These are phyloP conservation scores for Perca flavescens DNA, from an alignment of 2,113 vertebrate species.

Conservation along the genomic window DNA sequence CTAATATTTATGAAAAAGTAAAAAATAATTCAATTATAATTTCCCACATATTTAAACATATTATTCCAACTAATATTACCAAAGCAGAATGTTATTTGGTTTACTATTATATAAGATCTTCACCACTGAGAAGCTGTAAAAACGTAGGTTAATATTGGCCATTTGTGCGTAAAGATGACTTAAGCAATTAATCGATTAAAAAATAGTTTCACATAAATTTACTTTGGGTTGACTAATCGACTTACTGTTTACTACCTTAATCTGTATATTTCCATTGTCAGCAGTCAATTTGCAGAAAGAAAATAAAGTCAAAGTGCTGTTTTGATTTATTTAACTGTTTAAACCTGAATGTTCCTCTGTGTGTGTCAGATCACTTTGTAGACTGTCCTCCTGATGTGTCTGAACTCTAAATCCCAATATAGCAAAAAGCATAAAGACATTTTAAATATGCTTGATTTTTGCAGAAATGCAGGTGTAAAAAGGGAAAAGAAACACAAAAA, in stretches of 20 bases:
- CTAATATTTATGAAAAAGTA: too few species aligned
- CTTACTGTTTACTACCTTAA: neutral
- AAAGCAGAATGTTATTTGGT: too few species aligned
- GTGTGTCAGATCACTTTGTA: neutral
- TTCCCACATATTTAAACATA: too few species aligned
- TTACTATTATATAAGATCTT: neutral
- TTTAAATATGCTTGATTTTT: neutral
- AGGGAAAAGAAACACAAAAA: neutral
- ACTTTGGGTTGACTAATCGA: neutral
- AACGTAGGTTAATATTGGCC: neutral
- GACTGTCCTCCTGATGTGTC: neutral
- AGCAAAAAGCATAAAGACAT: neutral
- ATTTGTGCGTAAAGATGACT: neutral
- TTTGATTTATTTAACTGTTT: neutral
- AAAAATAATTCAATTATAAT: too few species aligned
- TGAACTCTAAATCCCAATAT: neutral
- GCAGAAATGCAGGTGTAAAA: constrained; percentile 2
- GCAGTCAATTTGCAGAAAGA: neutral
- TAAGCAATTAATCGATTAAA: too few species aligned
- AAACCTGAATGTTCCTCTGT: neutral
- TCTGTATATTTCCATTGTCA: neutral
- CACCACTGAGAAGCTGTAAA: neutral
- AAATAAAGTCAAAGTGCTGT: neutral
- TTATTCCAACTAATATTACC: too few species aligned
- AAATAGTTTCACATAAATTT: neutral